Evolutionary conservation across 2,113 vertebrate species (phyloP).

Genomic region (Mus pahari): DNA sequence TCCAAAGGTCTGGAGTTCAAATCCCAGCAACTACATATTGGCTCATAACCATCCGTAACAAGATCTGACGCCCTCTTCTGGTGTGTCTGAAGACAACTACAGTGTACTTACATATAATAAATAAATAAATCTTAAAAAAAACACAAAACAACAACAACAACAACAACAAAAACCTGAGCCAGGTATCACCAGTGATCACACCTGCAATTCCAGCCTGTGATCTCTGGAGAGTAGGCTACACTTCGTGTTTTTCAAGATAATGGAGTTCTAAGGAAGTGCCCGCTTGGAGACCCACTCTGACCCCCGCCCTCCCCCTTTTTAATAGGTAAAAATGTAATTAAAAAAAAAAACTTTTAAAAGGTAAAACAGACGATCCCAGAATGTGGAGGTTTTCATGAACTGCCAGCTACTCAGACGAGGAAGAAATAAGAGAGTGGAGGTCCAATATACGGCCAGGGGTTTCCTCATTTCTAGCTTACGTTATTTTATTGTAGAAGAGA

Average conservation of each 20-base stretch:
- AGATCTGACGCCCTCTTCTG: no score
- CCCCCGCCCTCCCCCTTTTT: background rate
- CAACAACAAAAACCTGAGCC: no score
- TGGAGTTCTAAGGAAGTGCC: background rate
- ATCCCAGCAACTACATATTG: no score
- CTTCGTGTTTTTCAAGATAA: background rate
- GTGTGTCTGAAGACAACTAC: no score
- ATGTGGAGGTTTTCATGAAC: background rate
- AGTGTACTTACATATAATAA: no score
- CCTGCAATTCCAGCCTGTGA: background rate
- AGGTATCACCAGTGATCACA: background rate
- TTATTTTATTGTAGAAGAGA: background rate
- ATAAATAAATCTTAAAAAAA: no score
- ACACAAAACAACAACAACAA: no score
- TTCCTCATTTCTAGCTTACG: background rate
- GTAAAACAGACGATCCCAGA: background rate
- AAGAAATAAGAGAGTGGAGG: background rate
- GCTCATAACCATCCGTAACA: no score
- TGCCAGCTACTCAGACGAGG: background rate
- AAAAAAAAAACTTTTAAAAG: background rate
- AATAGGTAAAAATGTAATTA: background rate
- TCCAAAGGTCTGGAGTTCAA: no score
- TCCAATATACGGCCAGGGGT: background rate
- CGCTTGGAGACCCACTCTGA: background rate
- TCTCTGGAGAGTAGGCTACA: background rate